Evolutionary conservation across 2,113 vertebrate species (phyloP), one percentile per base, ranked within the genome.

Genomic region (Saccopteryx leptura): DNA sequence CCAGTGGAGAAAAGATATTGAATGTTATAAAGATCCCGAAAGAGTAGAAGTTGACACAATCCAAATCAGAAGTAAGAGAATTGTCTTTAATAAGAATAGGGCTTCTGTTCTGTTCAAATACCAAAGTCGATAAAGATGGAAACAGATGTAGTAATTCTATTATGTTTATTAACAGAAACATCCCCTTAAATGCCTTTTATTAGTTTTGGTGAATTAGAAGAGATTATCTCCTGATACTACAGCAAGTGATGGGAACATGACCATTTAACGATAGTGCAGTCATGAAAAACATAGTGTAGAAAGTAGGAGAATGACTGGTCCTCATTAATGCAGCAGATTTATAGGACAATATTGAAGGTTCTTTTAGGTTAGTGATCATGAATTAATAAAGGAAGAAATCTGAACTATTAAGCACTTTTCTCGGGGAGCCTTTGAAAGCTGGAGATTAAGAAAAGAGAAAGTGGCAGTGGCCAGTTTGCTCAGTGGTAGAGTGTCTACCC

Each of bases 181-280:
- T 88, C 68, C 39, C 28, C 39, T 12, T 86, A 54, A 87, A 83
- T 66, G 61, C 54, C 13, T 97, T 96, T 89, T 84, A 56, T 78
- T 78, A 23, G 60, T 84, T 84, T 75, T 85, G 65, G 19, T 92
- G 10, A 94, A 78, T 90, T 82, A 87, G n/a, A 80, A 95, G 28
- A 72, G 15, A 86, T 72, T 78, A 72, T 78, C 69, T 92, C 56
- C 61, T 33, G 33, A 86, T 86, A 86, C 12, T 83, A 61, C 19
- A 82, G 50, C 33, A 74, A 89, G 66, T 78, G 4, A 2, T 83
- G 19, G n/a, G 19, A 19, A 83, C 39, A 33, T 17, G 11, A 78
- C 63, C 33, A 82, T 39, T 76, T 90, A 93, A 92, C 15, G 63
- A 68, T 74, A 94, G 17, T 50, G 2, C 21, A 81, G 26, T 50